Evolutionary conservation across 2,888 invertebrate genomes (phyloP).

Genomic region (Germaria angustata): DNA sequence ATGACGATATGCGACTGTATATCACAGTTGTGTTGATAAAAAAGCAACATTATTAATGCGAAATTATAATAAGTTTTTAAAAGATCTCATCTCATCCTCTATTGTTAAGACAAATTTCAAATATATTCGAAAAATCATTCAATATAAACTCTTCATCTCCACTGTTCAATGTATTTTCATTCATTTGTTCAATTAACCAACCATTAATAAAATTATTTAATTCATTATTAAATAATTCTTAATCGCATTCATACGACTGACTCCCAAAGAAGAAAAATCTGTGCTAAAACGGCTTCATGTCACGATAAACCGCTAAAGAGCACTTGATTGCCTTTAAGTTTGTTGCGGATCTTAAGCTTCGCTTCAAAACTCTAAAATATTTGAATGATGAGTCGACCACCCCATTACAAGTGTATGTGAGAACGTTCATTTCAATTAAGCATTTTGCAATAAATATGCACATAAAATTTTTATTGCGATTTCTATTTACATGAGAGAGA

Average conservation of each 20-base stretch:
- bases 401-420: neutral
- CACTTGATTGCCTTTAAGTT: constrained; percentile 65
- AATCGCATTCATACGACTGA: neutral
- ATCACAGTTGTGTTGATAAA: no score
- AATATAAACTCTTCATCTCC: neutral
- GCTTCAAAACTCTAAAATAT: neutral
- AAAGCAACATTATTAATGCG: no score
- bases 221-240: constrained; percentile 14
- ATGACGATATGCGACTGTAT: no score
- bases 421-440: neutral
- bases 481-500: no score
- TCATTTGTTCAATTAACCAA: neutral
- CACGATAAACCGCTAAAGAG: constrained; percentile 55
- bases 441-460: no score
- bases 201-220: constrained; percentile 13
- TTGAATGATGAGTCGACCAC: constrained; percentile 21
- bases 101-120: no score
- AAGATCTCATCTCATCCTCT: no score
- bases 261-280: neutral
- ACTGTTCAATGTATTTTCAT: constrained; percentile 8
- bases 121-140: no score
- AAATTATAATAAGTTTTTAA: no score
- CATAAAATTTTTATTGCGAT: neutral
- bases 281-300: constrained; percentile 3
- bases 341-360: constrained; percentile 22